phyloP scores from a whole-genome alignment of 2,888 invertebrate species.

The Ichneumoninae sp. region DNA sequence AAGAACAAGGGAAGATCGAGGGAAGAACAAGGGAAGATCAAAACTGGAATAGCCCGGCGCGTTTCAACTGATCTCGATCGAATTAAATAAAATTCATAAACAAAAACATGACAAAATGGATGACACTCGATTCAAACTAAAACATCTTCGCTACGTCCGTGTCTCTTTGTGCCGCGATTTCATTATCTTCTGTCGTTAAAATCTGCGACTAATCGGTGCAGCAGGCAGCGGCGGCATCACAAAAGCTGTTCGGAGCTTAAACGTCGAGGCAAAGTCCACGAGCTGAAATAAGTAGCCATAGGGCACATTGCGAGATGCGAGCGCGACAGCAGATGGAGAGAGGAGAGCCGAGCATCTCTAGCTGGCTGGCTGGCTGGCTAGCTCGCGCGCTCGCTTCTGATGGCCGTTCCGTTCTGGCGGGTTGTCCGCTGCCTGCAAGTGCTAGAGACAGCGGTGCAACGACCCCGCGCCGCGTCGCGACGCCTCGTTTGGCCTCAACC shows the following conservation, averaged over 20 bases:
- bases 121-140: background rate
- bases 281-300: conserved; percentile 30
- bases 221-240: conserved; percentile 1
- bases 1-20: too few relatives aligned
- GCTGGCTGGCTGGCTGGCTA: conserved; percentile 1
- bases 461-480: conserved; percentile 72
- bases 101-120: background rate
- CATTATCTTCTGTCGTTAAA: conserved; percentile 46
- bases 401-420: conserved; percentile 44
- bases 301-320: conserved; percentile 12
- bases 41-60: too few relatives aligned
- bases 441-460: conserved; percentile 64
- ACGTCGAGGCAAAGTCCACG: conserved; percentile 58
- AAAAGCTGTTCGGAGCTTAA: conserved; percentile 48
- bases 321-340: conserved; percentile 28
- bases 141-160: background rate
- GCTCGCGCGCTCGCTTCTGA: conserved; percentile 35
- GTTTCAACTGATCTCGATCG: background rate
- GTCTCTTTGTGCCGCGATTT: conserved; percentile 24
- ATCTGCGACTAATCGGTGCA: conserved; percentile 46
- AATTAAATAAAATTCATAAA: background rate
- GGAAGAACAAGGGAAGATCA: too few relatives aligned
- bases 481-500: conserved; percentile 73
- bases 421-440: conserved; percentile 33
- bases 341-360: conserved; percentile 8